Conservation (phyloP, 2,888 invertebrate genomes). For the Morinoia aosen region DNA sequence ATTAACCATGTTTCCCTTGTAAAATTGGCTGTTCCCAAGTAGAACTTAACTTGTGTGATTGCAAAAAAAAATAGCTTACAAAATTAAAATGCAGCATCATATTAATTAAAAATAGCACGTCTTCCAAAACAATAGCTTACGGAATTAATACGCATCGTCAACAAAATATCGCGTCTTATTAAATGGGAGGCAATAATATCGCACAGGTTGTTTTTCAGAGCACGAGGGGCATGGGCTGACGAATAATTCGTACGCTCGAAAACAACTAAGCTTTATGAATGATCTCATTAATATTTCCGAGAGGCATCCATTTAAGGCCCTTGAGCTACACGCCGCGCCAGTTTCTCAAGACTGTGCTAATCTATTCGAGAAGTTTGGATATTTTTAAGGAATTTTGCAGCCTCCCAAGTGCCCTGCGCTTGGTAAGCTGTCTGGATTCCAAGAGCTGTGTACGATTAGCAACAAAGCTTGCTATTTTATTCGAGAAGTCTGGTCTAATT, state of each 20-base stretch:
- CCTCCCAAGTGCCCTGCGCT: background rate
- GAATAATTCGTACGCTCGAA: background rate
- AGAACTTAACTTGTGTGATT: too few relatives aligned
- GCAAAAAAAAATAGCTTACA: too few relatives aligned
- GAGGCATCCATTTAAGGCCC: background rate
- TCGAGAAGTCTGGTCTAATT: slow-evolving; percentile 39
- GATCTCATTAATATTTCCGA: slow-evolving; percentile 12
- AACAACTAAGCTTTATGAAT: slow-evolving; percentile 4
- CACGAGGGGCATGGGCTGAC: background rate
- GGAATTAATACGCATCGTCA: background rate
- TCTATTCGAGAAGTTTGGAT: slow-evolving; percentile 39
- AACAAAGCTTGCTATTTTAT: slow-evolving; percentile 48
- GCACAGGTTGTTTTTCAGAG: background rate
- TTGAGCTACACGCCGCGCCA: background rate
- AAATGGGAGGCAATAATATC: background rate
- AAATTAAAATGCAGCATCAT: too few relatives aligned
- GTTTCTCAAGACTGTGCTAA: slow-evolving; percentile 1
- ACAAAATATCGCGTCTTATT: background rate
- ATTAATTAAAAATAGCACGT: too few relatives aligned
- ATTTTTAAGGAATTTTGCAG: slow-evolving; percentile 28
- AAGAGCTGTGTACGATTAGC: slow-evolving; percentile 26
- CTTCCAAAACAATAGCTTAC: too few relatives aligned
- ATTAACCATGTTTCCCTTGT: background rate
- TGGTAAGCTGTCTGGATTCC: background rate
- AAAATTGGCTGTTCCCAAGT: too few relatives aligned